These are phyloP conservation scores for Salmo trutta DNA, from an alignment of 2,797 vertebrate genomes.

Conservation along the genomic window DNA sequence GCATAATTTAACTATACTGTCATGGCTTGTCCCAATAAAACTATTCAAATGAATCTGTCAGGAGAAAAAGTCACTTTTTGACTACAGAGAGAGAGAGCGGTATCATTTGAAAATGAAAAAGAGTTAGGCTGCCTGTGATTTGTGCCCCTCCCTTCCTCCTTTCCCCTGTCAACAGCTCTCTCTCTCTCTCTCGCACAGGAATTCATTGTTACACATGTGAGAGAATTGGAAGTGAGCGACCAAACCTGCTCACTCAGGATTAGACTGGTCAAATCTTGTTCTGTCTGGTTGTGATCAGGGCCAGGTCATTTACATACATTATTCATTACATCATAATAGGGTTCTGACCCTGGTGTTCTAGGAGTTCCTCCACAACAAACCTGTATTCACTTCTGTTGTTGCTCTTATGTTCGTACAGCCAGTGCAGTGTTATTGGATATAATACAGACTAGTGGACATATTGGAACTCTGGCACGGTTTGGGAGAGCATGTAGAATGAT, in stretches of 20 bases:
- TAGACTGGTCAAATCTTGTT: slow-evolving; percentile 76
- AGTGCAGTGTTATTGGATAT: background rate
- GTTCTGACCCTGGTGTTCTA: slow-evolving; percentile 52
- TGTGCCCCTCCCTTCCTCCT: background rate
- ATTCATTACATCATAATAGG: slow-evolving; percentile 62
- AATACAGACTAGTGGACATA: background rate
- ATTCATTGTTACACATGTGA: slow-evolving; percentile 62
- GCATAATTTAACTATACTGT: background rate
- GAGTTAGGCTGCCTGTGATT: slow-evolving; percentile 11
- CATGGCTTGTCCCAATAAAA: background rate
- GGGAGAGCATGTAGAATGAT: background rate
- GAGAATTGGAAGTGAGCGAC: slow-evolving; percentile 63
- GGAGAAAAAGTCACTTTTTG: background rate
- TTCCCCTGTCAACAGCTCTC: slow-evolving; percentile 22
- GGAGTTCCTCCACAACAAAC: background rate
- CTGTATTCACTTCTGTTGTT: slow-evolving; percentile 23
- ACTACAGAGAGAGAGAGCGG: background rate
- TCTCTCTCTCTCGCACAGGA: slow-evolving; percentile 49
- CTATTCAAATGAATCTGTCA: background rate
- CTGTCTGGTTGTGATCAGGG: slow-evolving; percentile 71
- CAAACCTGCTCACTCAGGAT: slow-evolving; percentile 51
- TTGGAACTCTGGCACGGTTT: background rate
- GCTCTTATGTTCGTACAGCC: slow-evolving; percentile 7
- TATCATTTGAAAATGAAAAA: background rate
- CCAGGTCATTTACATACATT: slow-evolving; percentile 73